These are phyloP conservation scores for Zaprionus africanus DNA, from an alignment of 1,140 invertebrate genomes.

Conservation along the genomic window DNA sequence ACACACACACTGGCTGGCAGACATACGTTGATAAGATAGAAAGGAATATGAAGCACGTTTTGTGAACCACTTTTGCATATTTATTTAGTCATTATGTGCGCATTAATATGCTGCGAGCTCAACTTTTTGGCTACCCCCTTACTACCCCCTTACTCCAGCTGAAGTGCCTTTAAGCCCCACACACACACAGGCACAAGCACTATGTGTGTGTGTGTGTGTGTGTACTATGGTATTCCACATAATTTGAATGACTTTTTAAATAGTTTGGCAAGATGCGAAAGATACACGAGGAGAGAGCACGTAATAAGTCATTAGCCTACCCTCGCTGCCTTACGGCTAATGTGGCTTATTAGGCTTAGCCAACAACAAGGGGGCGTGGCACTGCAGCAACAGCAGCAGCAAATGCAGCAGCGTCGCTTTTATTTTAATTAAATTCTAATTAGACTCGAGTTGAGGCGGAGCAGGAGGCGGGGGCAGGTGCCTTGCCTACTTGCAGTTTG, in stretches of 20 bases:
- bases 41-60: slow-evolving; percentile 76
- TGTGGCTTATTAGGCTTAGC: slow-evolving; percentile 80
- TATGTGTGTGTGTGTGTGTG: slow-evolving; percentile 16
- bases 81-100: slow-evolving; percentile 84
- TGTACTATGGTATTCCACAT: slow-evolving; percentile 71
- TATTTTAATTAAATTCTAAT: slow-evolving; percentile 84
- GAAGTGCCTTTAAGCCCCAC: slow-evolving; percentile 48
- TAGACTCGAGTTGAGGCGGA: slow-evolving; percentile 51
- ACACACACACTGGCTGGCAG: neutral
- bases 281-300: slow-evolving; percentile 31
- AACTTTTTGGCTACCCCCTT: slow-evolving; percentile 10
- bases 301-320: slow-evolving; percentile 82
- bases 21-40: slow-evolving; percentile 64
- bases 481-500: slow-evolving; percentile 64
- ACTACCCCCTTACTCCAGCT: neutral
- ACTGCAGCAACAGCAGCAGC: slow-evolving; percentile 14
- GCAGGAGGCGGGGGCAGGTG: slow-evolving; percentile 40
- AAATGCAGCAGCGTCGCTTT: slow-evolving; percentile 38
- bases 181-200: slow-evolving; percentile 23
- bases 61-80: slow-evolving; percentile 84
- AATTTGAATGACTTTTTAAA: slow-evolving; percentile 84
- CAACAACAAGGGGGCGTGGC: slow-evolving; percentile 32
- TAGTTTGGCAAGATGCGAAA: slow-evolving; percentile 64
- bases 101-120: slow-evolving; percentile 74
- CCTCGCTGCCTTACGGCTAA: slow-evolving; percentile 59